Evolutionary conservation across 2,888 invertebrate species (phyloP).

Genomic region (Athalia cordata): DNA sequence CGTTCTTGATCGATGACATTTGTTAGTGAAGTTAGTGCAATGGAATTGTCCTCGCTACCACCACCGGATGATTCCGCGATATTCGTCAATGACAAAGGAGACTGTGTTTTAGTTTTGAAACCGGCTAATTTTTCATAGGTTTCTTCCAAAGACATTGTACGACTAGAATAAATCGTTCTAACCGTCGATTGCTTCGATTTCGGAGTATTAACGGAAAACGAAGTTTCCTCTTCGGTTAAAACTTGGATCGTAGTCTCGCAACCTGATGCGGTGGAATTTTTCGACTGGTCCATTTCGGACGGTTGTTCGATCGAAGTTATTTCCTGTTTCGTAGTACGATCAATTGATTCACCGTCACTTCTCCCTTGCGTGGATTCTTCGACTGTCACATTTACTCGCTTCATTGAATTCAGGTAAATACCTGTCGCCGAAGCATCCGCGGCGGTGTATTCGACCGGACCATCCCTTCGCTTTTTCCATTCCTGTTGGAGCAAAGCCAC

Average conservation of each 20-base stretch:
- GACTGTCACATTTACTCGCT: not conserved
- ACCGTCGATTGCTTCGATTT: slow-evolving; percentile 3
- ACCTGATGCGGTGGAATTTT: not conserved
- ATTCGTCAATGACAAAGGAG: not conserved
- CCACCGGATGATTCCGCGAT: too few relatives aligned
- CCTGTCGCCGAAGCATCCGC: not conserved
- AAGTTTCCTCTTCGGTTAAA: not conserved
- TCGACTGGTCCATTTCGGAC: too few relatives aligned
- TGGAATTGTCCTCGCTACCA: too few relatives aligned
- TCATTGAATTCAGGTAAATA: not conserved
- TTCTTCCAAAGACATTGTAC: not conserved
- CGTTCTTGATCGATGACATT: too few relatives aligned
- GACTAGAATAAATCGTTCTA: slow-evolving; percentile 7
- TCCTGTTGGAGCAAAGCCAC: not conserved
- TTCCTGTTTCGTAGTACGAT: not conserved
- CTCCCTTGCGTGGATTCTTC: not conserved
- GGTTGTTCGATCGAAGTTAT: not conserved
- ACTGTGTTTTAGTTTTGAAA: not conserved
- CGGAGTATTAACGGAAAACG: not conserved
- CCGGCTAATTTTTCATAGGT: slow-evolving; percentile 23
- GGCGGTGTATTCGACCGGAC: slow-evolving; percentile 20
- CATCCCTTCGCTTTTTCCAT: not conserved
- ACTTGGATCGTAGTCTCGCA: not conserved
- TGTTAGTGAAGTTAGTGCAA: too few relatives aligned
- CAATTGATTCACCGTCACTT: not conserved